Evolutionary conservation across 2,888 invertebrate species (phyloP), one percentile per base, ranked within the genome.

Genomic region (Stenoptilia bipunctidactyla): DNA sequence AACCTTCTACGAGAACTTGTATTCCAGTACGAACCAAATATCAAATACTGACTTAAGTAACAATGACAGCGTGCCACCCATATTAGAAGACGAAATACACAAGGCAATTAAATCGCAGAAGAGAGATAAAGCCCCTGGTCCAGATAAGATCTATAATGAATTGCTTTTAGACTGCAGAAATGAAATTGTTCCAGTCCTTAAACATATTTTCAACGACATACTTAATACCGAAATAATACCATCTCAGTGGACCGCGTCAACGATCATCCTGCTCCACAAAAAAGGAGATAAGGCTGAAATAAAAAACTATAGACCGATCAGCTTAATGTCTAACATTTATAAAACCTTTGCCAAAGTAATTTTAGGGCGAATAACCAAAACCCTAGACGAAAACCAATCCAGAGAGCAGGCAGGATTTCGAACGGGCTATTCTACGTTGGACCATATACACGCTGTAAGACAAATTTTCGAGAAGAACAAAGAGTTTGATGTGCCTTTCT

Each of bases 331-430:
- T 6, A 38, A 39, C 27, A 27, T 42, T 9, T 38, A 38, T 39
- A 42, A 42, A 36, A 12, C 15, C 33, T 35, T 39, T 20, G 15
- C 34, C 2, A 4, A 30, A 12, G n/a, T 30, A 8, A 30, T 30
- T 12, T n/a, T 30, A 8, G 13, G 13, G n/a, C 4, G 40, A 27
- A 40, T 45, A 42, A 37, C 41, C 2, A 39, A 14, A 1, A 40
- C 35, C 12, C 33, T 46, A 14, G 42, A 44, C 12, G 42, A 46
- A 38, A 27, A 45, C n/a, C 38, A 44, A 30, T 40, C 44, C 13
- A 14, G 37, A 1, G 38, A 43, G 36, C 40, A 44, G 42, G 40
- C 42, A 14, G 42, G 46, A 8, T 43, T 41, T 12, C 35, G 41
- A 1, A 40, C 36, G 33, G 13, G 15, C 1, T 45, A 40, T 13